phyloP scores from a whole-genome alignment of 2,797 vertebrate species.

The Silurus lanzhouensis region DNA sequence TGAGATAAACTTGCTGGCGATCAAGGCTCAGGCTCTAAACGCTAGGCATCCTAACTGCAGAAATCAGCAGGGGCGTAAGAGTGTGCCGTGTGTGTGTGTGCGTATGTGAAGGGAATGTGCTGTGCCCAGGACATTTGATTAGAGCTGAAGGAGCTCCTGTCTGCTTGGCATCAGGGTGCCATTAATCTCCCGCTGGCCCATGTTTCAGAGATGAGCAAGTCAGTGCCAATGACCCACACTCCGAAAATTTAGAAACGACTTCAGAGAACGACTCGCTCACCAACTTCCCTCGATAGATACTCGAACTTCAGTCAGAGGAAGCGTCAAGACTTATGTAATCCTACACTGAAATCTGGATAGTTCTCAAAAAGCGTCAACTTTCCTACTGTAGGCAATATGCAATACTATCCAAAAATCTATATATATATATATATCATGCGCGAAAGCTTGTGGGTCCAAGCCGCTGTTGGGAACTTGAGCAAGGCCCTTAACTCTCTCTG shows the following conservation, averaged over 20 bases:
- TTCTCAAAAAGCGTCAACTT: not conserved
- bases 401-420: too few species aligned
- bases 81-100: not conserved
- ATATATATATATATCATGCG: too few species aligned
- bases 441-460: too few species aligned
- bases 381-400: not conserved
- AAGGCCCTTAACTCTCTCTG: too few species aligned
- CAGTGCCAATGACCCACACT: constrained; percentile 37
- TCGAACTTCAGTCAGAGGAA: not conserved
- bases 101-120: constrained; percentile 20
- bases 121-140: constrained; percentile 63
- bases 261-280: not conserved
- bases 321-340: not conserved
- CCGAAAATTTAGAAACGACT: not conserved
- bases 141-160: constrained; percentile 62
- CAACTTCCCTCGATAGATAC: not conserved
- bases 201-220: constrained; percentile 61
- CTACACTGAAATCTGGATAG: not conserved
- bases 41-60: constrained; percentile 7
- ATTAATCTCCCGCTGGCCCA: constrained; percentile 66
- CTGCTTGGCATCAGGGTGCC: constrained; percentile 62
- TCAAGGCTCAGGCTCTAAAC: constrained; percentile 11
- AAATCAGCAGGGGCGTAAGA: not conserved
- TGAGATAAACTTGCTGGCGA: constrained; percentile 4
- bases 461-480: too few species aligned